Conservation (phyloP, 2,888 invertebrate species). For the Leptinotarsa rubiginosa region DNA sequence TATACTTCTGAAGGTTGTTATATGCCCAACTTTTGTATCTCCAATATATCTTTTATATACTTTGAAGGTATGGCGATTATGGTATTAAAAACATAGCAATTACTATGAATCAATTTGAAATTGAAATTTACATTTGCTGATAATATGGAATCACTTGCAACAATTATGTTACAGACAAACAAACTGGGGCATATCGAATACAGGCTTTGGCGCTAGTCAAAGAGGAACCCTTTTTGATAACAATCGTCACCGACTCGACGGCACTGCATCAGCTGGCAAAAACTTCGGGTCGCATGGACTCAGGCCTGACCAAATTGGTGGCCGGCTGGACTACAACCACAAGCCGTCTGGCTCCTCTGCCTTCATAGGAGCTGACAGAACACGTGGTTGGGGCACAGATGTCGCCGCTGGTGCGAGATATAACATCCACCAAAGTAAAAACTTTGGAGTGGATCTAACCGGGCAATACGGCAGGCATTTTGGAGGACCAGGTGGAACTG, state of each 20-base stretch:
- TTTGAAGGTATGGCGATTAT: no score
- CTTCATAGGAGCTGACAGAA: constrained; percentile 49
- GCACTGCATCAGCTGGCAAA: constrained; percentile 49
- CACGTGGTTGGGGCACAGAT: constrained; percentile 52
- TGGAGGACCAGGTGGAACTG: constrained; percentile 51
- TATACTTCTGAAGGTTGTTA: no score
- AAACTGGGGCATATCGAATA: constrained; percentile 32
- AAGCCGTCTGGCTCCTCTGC: constrained; percentile 50
- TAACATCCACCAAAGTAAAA: constrained; percentile 45
- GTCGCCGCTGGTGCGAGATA: constrained; percentile 48
- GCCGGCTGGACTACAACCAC: constrained; percentile 53
- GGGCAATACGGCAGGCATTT: constrained; percentile 51
- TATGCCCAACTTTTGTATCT: no score
- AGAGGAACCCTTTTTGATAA: constrained; percentile 51
- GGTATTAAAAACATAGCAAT: no score
- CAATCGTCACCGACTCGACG: constrained; percentile 48
- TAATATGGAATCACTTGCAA: background rate
- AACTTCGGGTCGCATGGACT: constrained; percentile 47
- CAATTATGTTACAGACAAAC: constrained; percentile 29
- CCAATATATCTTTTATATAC: no score
- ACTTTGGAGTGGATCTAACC: constrained; percentile 49
- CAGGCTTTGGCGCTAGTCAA: constrained; percentile 40
- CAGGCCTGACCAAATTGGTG: constrained; percentile 51
- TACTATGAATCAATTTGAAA: no score
- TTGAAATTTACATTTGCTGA: no score